Percentiles rank a stretch among this genome's conserved stretches.
These are phyloP conservation scores for Sialis lutaria DNA, from an alignment of 2,888 invertebrate species.

Conservation along the genomic window DNA sequence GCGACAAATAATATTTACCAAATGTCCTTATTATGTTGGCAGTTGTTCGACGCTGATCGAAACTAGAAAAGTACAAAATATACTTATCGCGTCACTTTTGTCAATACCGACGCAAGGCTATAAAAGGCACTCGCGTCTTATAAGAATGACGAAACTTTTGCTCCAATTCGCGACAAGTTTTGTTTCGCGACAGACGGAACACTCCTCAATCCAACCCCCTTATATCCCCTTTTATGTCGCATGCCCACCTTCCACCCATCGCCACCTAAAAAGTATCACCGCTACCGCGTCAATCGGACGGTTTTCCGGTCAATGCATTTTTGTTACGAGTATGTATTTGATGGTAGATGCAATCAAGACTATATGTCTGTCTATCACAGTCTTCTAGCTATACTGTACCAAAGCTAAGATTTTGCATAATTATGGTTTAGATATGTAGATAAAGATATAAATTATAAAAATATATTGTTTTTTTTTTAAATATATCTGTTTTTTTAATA, in stretches of 20 bases:
- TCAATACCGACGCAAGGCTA: slow-evolving; percentile 31
- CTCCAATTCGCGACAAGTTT: slow-evolving; percentile 21
- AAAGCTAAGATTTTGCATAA: too few relatives aligned
- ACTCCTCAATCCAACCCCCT: not conserved
- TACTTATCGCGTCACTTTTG: slow-evolving; percentile 28
- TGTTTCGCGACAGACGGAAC: slow-evolving; percentile 1
- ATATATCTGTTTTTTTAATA: too few relatives aligned
- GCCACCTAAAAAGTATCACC: not conserved
- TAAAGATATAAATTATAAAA: too few relatives aligned
- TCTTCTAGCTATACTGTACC: too few relatives aligned
- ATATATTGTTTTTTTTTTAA: too few relatives aligned
- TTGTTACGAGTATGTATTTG: not conserved
- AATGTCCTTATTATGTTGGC: not conserved
- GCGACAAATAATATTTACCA: too few relatives aligned
- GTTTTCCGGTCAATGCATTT: not conserved
- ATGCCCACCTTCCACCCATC: not conserved
- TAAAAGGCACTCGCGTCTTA: slow-evolving; percentile 41
- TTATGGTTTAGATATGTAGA: too few relatives aligned
- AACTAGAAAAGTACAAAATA: slow-evolving; percentile 19
- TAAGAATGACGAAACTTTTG: slow-evolving; percentile 36
- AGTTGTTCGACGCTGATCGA: not conserved
- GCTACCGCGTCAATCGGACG: not conserved
- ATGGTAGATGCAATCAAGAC: too few relatives aligned
- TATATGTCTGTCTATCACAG: too few relatives aligned
- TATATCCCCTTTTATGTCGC: not conserved